Conservation (phyloP, 2,113 vertebrate genomes). For the Sinosuthora webbiana region DNA sequence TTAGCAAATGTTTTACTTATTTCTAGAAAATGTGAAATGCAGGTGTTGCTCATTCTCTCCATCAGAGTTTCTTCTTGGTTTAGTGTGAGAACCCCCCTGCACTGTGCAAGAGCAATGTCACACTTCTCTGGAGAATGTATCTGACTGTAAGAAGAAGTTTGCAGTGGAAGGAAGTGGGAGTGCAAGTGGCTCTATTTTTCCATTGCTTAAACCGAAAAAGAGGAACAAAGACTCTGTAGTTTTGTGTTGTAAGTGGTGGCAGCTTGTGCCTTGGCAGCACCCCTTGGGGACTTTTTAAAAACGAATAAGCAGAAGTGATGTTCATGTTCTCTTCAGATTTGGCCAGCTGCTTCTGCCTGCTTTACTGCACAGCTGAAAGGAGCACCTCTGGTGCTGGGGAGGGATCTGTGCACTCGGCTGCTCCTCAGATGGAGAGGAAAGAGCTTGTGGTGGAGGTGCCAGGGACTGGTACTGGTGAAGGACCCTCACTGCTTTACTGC, state of each 20-base stretch:
- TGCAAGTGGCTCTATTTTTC: slow-evolving; percentile 55
- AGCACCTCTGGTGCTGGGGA: background rate
- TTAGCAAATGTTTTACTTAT: background rate
- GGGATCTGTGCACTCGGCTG: rapidly evolving
- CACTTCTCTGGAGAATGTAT: background rate
- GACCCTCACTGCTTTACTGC: background rate
- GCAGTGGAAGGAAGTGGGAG: background rate
- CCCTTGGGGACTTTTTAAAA: background rate
- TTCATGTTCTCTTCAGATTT: background rate
- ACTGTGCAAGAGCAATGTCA: background rate
- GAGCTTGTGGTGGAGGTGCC: rapidly evolving
- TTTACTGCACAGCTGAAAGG: background rate
- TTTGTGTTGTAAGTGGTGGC: slow-evolving; percentile 5
- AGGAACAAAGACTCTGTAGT: slow-evolving; percentile 60
- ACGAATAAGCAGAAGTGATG: slow-evolving; percentile 9
- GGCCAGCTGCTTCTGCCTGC: background rate
- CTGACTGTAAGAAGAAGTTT: background rate
- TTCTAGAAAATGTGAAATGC: background rate
- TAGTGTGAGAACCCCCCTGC: background rate
- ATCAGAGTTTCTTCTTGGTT: background rate
- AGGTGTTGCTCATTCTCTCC: background rate
- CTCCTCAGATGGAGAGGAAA: background rate
- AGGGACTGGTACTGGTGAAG: background rate
- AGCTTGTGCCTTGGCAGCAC: background rate
- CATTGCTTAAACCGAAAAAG: slow-evolving; percentile 51